A percentile compares a stretch with the other conserved stretches of the same genome.
phyloP scores from a whole-genome alignment of 1,140 invertebrate species.

The Diorhabda sublineata region DNA sequence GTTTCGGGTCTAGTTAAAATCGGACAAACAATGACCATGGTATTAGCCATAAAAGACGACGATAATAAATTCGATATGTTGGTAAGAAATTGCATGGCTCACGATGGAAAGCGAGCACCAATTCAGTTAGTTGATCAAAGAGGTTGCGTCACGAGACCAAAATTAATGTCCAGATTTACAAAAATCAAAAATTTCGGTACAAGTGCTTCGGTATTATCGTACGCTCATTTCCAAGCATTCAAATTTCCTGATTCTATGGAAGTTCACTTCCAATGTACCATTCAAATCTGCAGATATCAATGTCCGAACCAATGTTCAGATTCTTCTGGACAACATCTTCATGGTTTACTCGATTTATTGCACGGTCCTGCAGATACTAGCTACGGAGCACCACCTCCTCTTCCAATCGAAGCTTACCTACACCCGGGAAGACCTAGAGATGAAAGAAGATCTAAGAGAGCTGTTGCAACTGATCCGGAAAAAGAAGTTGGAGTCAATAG shows the following conservation, averaged over 20 bases:
- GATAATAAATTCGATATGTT: constrained; percentile 96
- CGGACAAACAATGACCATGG: constrained; percentile 96
- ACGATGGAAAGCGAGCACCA: constrained; percentile 90
- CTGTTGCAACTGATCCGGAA: constrained; percentile 58
- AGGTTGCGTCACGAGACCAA: constrained; percentile 86
- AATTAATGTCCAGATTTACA: constrained; percentile 89
- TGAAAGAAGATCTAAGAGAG: constrained; percentile 65
- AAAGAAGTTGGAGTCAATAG: constrained; percentile 79
- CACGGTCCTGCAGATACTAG: constrained; percentile 58
- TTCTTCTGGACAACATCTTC: constrained; percentile 32
- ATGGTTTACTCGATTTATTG: constrained; percentile 51
- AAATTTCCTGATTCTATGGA: constrained; percentile 96
- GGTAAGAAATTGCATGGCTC: constrained; percentile 89
- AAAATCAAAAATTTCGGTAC: constrained; percentile 95
- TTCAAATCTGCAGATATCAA: constrained; percentile 89
- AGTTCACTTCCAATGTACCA: constrained; percentile 93
- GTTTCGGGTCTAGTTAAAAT: constrained; percentile 92
- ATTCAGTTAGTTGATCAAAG: constrained; percentile 91
- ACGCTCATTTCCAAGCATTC: constrained; percentile 92
- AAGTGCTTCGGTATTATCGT: constrained; percentile 85
- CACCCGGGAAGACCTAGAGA: constrained; percentile 64
- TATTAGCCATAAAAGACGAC: constrained; percentile 91
- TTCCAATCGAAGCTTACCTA: constrained; percentile 61
- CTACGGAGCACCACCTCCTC: constrained; percentile 57
- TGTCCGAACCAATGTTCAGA: constrained; percentile 87